phyloP scores from a whole-genome alignment of 2,888 invertebrate genomes.

The Periphyllus acericola region DNA sequence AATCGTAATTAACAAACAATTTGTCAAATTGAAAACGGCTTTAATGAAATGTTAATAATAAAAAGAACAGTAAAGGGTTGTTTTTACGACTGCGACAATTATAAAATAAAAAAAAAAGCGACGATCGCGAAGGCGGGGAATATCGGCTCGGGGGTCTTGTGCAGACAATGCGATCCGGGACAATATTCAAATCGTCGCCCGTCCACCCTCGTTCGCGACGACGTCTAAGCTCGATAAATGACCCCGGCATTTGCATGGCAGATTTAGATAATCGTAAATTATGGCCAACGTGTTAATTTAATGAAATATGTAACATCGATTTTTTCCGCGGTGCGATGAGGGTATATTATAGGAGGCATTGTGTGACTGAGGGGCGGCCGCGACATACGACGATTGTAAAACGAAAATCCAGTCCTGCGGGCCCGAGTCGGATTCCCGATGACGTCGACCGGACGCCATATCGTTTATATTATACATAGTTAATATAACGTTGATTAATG shows the following conservation, averaged over 20 bases:
- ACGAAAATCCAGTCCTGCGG: no score
- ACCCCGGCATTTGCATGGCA: slow-evolving; percentile 52
- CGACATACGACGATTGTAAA: no score
- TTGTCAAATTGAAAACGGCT: slow-evolving; percentile 50
- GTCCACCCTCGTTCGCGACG: neutral
- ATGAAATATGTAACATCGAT: slow-evolving; percentile 25
- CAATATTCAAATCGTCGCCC: slow-evolving; percentile 42
- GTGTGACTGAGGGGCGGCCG: no score
- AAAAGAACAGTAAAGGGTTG: slow-evolving; percentile 45
- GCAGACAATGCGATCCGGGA: slow-evolving; percentile 25
- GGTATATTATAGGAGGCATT: no score
- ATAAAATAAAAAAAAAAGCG: neutral
- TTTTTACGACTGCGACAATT: slow-evolving; percentile 57
- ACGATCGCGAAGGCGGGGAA: neutral
- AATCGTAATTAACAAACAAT: slow-evolving; percentile 59
- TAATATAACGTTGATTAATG: no score
- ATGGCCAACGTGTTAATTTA: slow-evolving; percentile 59
- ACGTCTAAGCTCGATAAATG: slow-evolving; percentile 56
- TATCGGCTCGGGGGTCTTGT: neutral
- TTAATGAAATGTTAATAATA: slow-evolving; percentile 50
- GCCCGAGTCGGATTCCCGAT: no score
- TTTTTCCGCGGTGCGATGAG: neutral
- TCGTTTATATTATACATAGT: no score
- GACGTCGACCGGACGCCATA: no score
- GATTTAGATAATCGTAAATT: slow-evolving; percentile 61